These are phyloP conservation scores for Glaucopsyche alexis DNA, from an alignment of 2,888 invertebrate species.

Conservation along the genomic window DNA sequence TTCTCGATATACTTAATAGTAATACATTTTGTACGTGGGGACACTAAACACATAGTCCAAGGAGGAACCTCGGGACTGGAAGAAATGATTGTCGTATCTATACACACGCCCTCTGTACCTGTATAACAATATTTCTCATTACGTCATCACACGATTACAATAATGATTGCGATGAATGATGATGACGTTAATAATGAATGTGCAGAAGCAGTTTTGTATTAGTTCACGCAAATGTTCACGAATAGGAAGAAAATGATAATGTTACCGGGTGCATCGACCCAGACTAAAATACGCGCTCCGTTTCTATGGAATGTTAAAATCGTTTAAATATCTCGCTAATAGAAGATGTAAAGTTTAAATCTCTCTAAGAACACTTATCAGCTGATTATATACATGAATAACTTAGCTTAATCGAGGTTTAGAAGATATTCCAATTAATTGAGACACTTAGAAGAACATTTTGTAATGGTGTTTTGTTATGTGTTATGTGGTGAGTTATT, in stretches of 20 bases:
- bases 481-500: conserved; percentile 30
- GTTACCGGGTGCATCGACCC: conserved; percentile 69
- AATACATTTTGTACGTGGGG: conserved; percentile 76
- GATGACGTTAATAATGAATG: conserved; percentile 44
- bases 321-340: conserved; percentile 60
- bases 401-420: conserved; percentile 1
- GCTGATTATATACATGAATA: conserved; percentile 10
- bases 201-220: conserved; percentile 19
- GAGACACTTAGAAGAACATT: conserved; percentile 12
- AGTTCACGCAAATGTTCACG: conserved; percentile 26
- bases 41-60: conserved; percentile 77
- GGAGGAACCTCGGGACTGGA: conserved; percentile 72
- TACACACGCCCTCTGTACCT: conserved; percentile 78
- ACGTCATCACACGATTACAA: conserved; percentile 45
- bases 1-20: conserved; percentile 57
- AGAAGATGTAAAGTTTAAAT: conserved; percentile 9
- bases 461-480: neutral
- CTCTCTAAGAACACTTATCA: neutral
- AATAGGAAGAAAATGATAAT: conserved; percentile 49
- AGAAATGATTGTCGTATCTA: conserved; percentile 79
- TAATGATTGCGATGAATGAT: conserved; percentile 36
- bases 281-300: conserved; percentile 65
- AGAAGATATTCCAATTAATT: neutral
- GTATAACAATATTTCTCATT: conserved; percentile 67
- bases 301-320: conserved; percentile 60